These are phyloP conservation scores for Morelia viridis DNA, from an alignment of 2,797 vertebrate genomes.

Conservation along the genomic window DNA sequence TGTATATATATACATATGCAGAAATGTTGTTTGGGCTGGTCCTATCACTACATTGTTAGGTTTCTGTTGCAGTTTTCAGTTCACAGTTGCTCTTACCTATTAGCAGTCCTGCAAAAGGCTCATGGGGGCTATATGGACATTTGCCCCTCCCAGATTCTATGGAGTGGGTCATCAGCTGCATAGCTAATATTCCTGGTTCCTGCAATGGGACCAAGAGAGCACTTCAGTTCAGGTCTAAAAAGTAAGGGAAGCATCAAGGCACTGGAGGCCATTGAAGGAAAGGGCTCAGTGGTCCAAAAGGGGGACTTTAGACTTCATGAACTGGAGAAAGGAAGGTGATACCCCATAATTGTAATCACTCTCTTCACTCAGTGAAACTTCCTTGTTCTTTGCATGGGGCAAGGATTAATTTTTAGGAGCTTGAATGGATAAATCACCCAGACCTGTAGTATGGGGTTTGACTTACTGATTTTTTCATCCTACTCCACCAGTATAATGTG, in stretches of 20 bases:
- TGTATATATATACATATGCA: background rate
- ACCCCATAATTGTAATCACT: background rate
- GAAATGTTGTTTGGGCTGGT: background rate
- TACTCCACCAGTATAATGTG: background rate
- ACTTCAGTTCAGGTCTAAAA: background rate
- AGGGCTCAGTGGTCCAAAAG: background rate
- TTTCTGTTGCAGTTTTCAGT: rapidly evolving
- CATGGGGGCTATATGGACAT: constrained; percentile 84
- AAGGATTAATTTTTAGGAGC: background rate
- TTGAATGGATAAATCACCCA: background rate
- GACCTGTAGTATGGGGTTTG: background rate
- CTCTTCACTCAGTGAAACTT: background rate
- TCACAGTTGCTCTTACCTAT: constrained; percentile 48
- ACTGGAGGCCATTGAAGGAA: background rate
- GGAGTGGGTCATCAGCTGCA: constrained; percentile 64
- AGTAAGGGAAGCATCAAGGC: background rate
- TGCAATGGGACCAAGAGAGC: constrained; percentile 33
- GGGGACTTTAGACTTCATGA: background rate
- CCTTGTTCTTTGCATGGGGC: background rate
- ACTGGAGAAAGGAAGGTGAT: background rate
- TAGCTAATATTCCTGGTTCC: constrained; percentile 27
- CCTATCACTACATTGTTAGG: background rate
- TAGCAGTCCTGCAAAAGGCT: constrained; percentile 78
- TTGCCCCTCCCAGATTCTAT: constrained; percentile 83
- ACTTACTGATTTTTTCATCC: background rate